A percentile compares a stretch with the other conserved stretches of the same genome.
These are phyloP conservation scores for Amiota minor DNA, from an alignment of 2,888 invertebrate genomes.

Conservation along the genomic window DNA sequence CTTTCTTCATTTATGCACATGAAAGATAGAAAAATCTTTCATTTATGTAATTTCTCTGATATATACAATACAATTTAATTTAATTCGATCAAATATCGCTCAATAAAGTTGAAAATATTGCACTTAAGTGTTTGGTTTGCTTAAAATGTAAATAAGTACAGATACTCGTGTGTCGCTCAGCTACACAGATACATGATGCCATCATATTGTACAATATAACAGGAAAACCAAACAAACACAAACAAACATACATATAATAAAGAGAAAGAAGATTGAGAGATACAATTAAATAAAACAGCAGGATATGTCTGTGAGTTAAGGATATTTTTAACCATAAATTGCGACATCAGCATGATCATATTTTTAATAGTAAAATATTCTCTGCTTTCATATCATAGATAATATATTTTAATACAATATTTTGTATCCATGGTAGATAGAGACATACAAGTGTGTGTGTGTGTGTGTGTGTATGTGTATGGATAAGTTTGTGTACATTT, in stretches of 20 bases:
- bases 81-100: constrained; percentile 11
- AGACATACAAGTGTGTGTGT: background rate
- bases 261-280: background rate
- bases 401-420: background rate
- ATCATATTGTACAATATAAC: no score
- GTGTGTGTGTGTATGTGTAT: background rate
- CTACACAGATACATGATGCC: no score
- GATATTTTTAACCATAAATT: background rate
- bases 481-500: background rate
- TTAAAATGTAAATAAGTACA: constrained; percentile 21
- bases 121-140: constrained; percentile 42
- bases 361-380: background rate
- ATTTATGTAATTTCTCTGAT: no score
- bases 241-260: background rate
- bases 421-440: background rate
- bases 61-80: no score
- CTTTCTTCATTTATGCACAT: no score
- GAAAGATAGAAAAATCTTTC: no score
- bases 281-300: background rate
- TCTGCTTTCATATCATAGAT: background rate
- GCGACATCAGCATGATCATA: background rate
- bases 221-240: background rate
- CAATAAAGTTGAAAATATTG: constrained; percentile 45
- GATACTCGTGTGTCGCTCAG: background rate
- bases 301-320: background rate